Percentiles rank a stretch among this genome's conserved stretches.
Conservation (phyloP, 1,140 invertebrate genomes). For the Drosophila dunni region DNA sequence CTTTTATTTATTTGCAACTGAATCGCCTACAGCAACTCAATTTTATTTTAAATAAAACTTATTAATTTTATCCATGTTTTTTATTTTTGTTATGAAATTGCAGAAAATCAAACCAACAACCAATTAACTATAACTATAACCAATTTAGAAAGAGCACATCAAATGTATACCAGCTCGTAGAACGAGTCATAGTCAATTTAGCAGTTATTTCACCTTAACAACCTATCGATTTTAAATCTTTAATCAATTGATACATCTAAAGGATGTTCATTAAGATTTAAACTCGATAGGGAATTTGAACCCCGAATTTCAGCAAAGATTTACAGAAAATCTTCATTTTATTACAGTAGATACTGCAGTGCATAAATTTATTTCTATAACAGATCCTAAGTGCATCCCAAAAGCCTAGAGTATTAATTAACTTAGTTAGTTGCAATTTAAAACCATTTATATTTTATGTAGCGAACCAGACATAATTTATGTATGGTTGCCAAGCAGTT, state of each 20-base stretch:
- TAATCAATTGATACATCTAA: neutral
- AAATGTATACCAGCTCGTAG: slow-evolving; percentile 9
- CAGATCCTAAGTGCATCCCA: slow-evolving; percentile 3
- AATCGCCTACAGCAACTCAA: slow-evolving; percentile 26
- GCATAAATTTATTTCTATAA: slow-evolving; percentile 10
- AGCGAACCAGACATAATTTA: slow-evolving; percentile 46
- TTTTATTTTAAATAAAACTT: slow-evolving; percentile 59
- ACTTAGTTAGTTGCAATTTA: slow-evolving; percentile 32
- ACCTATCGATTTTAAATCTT: slow-evolving; percentile 1
- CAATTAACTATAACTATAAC: slow-evolving; percentile 6
- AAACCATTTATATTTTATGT: slow-evolving; percentile 42
- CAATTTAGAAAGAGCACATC: slow-evolving; percentile 21
- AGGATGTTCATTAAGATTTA: neutral
- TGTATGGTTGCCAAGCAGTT: slow-evolving; percentile 50
- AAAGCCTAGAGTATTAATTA: slow-evolving; percentile 11
- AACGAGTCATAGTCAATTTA: slow-evolving; percentile 18
- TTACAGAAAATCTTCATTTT: neutral
- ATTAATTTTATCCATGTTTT: slow-evolving; percentile 44
- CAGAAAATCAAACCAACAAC: slow-evolving; percentile 5
- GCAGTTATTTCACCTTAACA: slow-evolving; percentile 10
- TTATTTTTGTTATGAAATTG: slow-evolving; percentile 18
- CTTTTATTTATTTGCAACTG: slow-evolving; percentile 62
- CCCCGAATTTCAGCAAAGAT: neutral
- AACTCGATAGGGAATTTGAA: neutral
- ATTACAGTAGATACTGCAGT: slow-evolving; percentile 4